These are phyloP conservation scores for Scopus umbretta DNA, from an alignment of 2,113 vertebrate species.

Conservation along the genomic window DNA sequence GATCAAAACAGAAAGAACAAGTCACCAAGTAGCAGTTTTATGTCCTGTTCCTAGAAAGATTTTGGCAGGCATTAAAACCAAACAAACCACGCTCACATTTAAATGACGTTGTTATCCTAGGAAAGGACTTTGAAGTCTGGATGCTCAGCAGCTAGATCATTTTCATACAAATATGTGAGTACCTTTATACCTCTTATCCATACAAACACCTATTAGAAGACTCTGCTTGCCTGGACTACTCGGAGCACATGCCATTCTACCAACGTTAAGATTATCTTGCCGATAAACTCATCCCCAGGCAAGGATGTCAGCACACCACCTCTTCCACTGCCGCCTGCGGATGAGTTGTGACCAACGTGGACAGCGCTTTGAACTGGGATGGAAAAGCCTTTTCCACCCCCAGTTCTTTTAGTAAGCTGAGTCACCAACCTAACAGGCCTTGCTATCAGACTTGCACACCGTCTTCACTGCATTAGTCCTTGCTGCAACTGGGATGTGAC, in stretches of 20 bases:
- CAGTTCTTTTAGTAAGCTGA: neutral
- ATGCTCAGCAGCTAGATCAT: neutral
- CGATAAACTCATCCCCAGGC: neutral
- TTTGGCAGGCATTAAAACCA: constrained; percentile 25
- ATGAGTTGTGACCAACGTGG: fast-evolving
- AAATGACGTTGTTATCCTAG: neutral
- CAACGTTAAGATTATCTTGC: neutral
- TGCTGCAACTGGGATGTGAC: fast-evolving
- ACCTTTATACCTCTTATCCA: neutral
- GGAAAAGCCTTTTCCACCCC: neutral
- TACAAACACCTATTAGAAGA: neutral
- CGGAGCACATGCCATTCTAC: neutral
- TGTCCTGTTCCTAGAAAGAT: constrained; percentile 54
- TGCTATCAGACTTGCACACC: neutral
- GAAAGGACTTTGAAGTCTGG: neutral
- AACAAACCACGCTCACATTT: neutral
- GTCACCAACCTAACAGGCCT: neutral
- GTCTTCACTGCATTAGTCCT: neutral
- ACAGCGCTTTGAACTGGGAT: neutral
- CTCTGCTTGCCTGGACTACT: neutral
- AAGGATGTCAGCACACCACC: neutral
- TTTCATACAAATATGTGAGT: fast-evolving
- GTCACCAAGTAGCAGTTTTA: constrained; percentile 7
- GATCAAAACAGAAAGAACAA: constrained; percentile 30
- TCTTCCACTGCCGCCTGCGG: fast-evolving